Evolutionary conservation across 2,888 invertebrate species (phyloP).

Genomic region (Pristionchus exspectatus): DNA sequence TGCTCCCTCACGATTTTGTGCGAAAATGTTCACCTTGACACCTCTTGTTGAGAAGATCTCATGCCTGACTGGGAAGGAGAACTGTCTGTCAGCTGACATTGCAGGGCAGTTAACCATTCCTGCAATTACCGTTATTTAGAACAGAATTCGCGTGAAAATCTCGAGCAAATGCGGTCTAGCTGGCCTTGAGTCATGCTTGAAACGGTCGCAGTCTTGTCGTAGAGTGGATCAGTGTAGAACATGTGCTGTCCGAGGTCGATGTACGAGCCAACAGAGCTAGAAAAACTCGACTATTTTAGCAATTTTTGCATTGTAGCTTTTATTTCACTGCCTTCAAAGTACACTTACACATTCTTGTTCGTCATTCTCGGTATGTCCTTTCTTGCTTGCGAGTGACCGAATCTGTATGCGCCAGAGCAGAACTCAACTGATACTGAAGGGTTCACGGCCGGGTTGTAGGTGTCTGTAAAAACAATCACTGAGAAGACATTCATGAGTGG

Average conservation of each 20-base stretch:
- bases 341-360: slow-evolving; percentile 55
- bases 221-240: slow-evolving; percentile 12
- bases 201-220: not conserved
- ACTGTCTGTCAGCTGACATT: slow-evolving; percentile 63
- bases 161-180: no score
- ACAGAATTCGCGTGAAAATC: no score
- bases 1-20: no score
- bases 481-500: no score
- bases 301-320: no score
- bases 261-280: not conserved
- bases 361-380: slow-evolving; percentile 60
- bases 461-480: not conserved
- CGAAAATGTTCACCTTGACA: slow-evolving; percentile 81
- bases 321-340: no score
- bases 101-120: slow-evolving; percentile 62
- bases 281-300: not conserved
- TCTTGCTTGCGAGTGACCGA: slow-evolving; percentile 82
- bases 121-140: not conserved
- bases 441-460: slow-evolving; percentile 81
- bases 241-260: not conserved
- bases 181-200: slow-evolving; percentile 61
- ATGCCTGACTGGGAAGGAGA: slow-evolving; percentile 67
- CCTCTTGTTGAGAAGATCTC: slow-evolving; percentile 88
- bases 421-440: slow-evolving; percentile 92
- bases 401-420: slow-evolving; percentile 90